A percentile compares a stretch with the other conserved stretches of the same genome.
phyloP scores from a whole-genome alignment of 2,797 vertebrate genomes.

The Onychomys arenicola region DNA sequence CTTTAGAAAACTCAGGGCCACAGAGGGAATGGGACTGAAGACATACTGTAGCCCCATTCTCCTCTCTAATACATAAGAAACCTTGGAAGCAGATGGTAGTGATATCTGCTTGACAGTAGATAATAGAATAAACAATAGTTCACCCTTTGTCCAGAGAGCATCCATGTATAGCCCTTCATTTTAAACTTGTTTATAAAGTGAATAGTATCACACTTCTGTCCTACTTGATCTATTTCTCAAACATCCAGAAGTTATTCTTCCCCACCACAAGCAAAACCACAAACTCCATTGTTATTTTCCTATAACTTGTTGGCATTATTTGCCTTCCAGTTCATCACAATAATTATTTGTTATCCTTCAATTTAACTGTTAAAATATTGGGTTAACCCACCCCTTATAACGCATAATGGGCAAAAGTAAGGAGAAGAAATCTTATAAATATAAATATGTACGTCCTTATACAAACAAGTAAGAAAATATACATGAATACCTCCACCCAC shows the following conservation, averaged over 20 bases:
- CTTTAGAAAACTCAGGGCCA: neutral
- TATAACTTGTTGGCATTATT: neutral
- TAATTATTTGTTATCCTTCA: neutral
- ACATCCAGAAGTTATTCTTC: neutral
- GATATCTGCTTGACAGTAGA: neutral
- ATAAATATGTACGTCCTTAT: neutral
- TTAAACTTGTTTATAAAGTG: neutral
- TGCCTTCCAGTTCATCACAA: neutral
- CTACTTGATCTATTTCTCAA: neutral
- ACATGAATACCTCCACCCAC: neutral
- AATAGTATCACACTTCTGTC: neutral
- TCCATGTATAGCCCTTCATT: neutral
- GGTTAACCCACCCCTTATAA: neutral
- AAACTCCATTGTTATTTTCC: neutral
- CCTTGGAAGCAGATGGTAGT: neutral
- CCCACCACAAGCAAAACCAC: neutral
- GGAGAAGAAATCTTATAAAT: neutral
- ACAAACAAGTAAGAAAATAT: constrained; percentile 36
- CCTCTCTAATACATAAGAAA: neutral
- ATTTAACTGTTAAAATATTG: constrained; percentile 23
- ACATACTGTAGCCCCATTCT: neutral
- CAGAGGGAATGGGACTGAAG: neutral
- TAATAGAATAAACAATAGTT: neutral
- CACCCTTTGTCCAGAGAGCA: neutral
- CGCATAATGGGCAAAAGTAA: neutral